Base-by-base conservation (phyloP, 2,797 vertebrate genomes). In the Hyperoplus immaculatus region DNA sequence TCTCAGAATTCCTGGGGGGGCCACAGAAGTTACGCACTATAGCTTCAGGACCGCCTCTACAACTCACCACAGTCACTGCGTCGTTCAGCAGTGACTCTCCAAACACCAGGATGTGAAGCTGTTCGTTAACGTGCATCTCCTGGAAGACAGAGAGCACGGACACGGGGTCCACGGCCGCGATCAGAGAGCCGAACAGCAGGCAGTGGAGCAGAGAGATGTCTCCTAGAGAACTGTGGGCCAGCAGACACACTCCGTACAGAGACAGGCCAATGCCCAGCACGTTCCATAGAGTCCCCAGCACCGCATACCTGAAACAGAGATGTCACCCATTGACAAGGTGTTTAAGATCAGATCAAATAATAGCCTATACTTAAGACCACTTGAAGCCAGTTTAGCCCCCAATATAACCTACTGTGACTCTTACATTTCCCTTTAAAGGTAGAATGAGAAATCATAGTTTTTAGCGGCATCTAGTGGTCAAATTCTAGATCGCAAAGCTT, bases 81-180 rank as follows among this genome's bases (percentile, higher is more conserved):
- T 97, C 96, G 0, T 97, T 97, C 71, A 97, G 95, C 64, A 97
- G 91, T 0, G 96, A 97, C 69, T 97, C 96, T 5, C 96, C 96
- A 0, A 97, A 97, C 70, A 97, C 95, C 89, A 97, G 69, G 78
- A 97, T 96, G 71, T 96, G 95, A 14, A 97, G 93, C 84, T 97
- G 96, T 55, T 97, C 96, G 0, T 97, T 97, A 45, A 97, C 96
- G 0, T 97, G 95, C 84, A 97, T 97, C 93, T 97, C 96, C 81
- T 97, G 96, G 7, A 97, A 97, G 51, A 97, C 95, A 0, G 96
- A 96, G 0, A 97, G 89, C 75, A 97, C 96, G 0, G 95, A 95
- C 76, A 97, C 95, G 0, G 96, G 96, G 18, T 97, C 95, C 42
- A 97, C 95, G 0, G 96, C 95, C 0, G 95, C 94, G 0, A 97